Base-by-base conservation (phyloP, 1,140 invertebrate species). In the Drosophila pallidifrons region DNA sequence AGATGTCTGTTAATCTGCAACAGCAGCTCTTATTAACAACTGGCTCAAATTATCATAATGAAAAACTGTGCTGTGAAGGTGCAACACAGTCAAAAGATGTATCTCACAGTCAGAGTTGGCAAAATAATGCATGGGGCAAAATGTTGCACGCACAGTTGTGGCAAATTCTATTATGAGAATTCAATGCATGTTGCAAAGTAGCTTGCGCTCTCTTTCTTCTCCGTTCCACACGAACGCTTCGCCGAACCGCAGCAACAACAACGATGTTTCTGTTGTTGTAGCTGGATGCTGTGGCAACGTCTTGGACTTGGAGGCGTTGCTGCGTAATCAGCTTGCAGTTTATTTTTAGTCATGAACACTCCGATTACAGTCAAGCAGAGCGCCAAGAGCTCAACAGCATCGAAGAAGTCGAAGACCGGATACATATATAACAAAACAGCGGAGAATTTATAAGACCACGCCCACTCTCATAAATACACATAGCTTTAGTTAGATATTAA, bases 261-360 rank as follows among this genome's bases (percentile, higher is more conserved):
- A 11, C 6, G 16, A 5, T 6, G 43, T 2, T 15, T 0, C 15
- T 15, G 15, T 15, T 15, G 15, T 15, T 15, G 15, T 15, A 15
- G 15, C 1, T 11, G 28, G 11, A 32, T 13, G 16, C 51, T 58
- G 20, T 25, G 13, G 32, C 38, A 38, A 55, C 16, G 72, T 63
- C 80, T 70, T 74, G 72, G 76, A 71, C 73, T 81, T 60, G 49
- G 41, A 87, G 76, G 83, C 79, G 83, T 87, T 60, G 71, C 47
- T 69, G 72, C 80, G 54, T 72, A 82, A 88, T 75, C 82, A 87
- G 69, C 59, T 86, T 73, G 59, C 46, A 79, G 79, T 57, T 25
- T 76, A 76, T 86, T 85, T 86, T 79, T 60, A 54, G 63, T 54
- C 20, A 13, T 35, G 32, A 13, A 59, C 41, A 30, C 59, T 68